A percentile compares a stretch with the other conserved stretches of the same genome.
These are phyloP conservation scores for Orchestes rusci DNA, from an alignment of 2,888 invertebrate species.

Conservation along the genomic window DNA sequence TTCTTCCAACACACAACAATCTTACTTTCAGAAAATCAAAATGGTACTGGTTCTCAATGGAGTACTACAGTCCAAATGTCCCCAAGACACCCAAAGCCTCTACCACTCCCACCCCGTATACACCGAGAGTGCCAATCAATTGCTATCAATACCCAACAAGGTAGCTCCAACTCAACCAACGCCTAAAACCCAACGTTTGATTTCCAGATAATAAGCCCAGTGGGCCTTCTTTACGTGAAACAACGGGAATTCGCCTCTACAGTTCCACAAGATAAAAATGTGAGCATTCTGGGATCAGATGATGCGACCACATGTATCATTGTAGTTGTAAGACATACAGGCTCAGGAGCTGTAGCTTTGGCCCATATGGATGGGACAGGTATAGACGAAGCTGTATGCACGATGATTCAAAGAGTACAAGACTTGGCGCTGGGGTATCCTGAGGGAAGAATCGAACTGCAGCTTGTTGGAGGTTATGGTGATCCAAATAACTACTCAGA, in stretches of 20 bases:
- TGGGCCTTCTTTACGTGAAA: slow-evolving; percentile 78
- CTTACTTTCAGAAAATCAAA: too few relatives aligned
- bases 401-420: slow-evolving; percentile 76
- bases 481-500: slow-evolving; percentile 82
- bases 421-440: slow-evolving; percentile 71
- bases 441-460: slow-evolving; percentile 74
- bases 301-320: slow-evolving; percentile 93
- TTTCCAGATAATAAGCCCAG: slow-evolving; percentile 65
- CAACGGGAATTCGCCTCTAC: slow-evolving; percentile 90
- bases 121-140: slow-evolving; percentile 77
- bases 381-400: slow-evolving; percentile 71
- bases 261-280: slow-evolving; percentile 85
- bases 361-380: slow-evolving; percentile 81
- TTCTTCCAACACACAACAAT: too few relatives aligned
- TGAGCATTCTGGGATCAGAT: slow-evolving; percentile 84
- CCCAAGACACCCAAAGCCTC: slow-evolving; percentile 73
- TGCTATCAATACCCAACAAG: slow-evolving; percentile 70
- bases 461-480: slow-evolving; percentile 84
- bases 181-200: too few relatives aligned
- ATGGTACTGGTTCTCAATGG: slow-evolving; percentile 91
- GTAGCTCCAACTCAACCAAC: too few relatives aligned
- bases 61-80: slow-evolving; percentile 83
- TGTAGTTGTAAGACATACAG: slow-evolving; percentile 83
- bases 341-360: slow-evolving; percentile 76
- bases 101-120: slow-evolving; percentile 81